Base-by-base conservation (phyloP, 30 jellyfish, hydroid and myxozoan genomes). In the Turritopsis dohrnii region DNA sequence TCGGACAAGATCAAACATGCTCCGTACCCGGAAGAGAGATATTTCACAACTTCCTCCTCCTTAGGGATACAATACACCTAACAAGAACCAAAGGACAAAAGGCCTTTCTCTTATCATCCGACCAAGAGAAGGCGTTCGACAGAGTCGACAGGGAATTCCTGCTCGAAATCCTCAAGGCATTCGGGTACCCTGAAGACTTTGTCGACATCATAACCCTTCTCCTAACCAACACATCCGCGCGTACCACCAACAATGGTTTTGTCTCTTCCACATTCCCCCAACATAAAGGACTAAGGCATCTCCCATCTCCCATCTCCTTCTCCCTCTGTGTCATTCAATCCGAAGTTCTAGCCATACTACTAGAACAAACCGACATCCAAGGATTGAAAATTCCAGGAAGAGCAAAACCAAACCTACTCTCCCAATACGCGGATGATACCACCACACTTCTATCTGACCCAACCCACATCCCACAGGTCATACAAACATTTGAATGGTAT, bases 11-110 rank as follows among this genome's bases (percentile, higher is more conserved):
- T 53, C 91, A 80, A 65, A 80, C 95, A 16, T 86, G 91, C 65
- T 28, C 83, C 66, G 90, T 66, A 7, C 87, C 95, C 1, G 90
- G 90, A n/a, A 16, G 95, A 28, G 72, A 83, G 9, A 81, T 86
- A 16, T 80, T 69, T 71, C 82, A 72, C 71, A 86, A 86, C 54
- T 8, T 82, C 0, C 23, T 26, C 69, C 86, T 81, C 53, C 18
- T 79, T n/a, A 52, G 91, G 0, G 90, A 86, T 28, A 21, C 54
- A 21, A 20, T 80, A 22, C 52, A 28, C 16, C 74, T 52, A 17
- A 52, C 74, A 17, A 73, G 71, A n/a, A n/a, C n/a, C n/a, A n/a
- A n/a, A n/a, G n/a, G n/a, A n/a, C n/a, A n/a, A n/a, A n/a, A n/a
- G n/a, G 20, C 84, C 8, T 81, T 87, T 18, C 8, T 86, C 5